Percentiles rank a stretch among this genome's conserved stretches.
These are phyloP conservation scores for Octodonta nipae DNA, from an alignment of 2,888 invertebrate genomes.

Conservation along the genomic window DNA sequence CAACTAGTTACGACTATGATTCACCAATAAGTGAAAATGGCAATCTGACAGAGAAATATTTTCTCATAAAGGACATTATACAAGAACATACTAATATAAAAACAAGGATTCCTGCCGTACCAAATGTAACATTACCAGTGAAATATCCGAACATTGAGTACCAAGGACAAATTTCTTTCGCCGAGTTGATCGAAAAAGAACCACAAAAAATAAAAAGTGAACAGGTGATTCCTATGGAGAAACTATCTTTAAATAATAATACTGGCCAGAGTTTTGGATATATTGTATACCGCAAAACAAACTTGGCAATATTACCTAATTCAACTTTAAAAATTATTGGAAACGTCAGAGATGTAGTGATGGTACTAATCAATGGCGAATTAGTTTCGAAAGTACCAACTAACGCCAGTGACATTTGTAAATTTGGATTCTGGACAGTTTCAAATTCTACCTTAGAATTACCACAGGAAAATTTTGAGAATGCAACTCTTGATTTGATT, in stretches of 20 bases:
- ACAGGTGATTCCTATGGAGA: slow-evolving; percentile 25
- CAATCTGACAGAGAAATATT: slow-evolving; percentile 65
- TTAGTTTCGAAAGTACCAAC: slow-evolving; percentile 18
- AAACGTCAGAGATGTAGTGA: slow-evolving; percentile 37
- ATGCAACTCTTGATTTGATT: slow-evolving; percentile 34
- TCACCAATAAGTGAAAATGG: slow-evolving; percentile 80
- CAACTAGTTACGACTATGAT: slow-evolving; percentile 50
- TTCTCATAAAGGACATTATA: slow-evolving; percentile 43
- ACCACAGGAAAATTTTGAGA: slow-evolving; percentile 12
- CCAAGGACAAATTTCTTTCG: slow-evolving; percentile 2
- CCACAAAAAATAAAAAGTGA: background rate
- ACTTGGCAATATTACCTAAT: slow-evolving; percentile 19
- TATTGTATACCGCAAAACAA: slow-evolving; percentile 37
- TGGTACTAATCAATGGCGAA: slow-evolving; percentile 36
- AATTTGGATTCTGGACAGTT: slow-evolving; percentile 15
- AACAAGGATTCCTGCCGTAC: slow-evolving; percentile 26
- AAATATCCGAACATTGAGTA: slow-evolving; percentile 24
- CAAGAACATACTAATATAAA: slow-evolving; percentile 24
- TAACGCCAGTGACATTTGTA: slow-evolving; percentile 6
- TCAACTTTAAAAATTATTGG: slow-evolving; percentile 29
- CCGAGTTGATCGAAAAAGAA: slow-evolving; percentile 4
- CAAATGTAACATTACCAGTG: slow-evolving; percentile 22
- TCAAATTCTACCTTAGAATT: slow-evolving; percentile 22
- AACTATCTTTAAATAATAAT: slow-evolving; percentile 27
- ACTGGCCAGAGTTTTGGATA: slow-evolving; percentile 45